Base-by-base conservation (phyloP, 2,113 vertebrate species). In the Colinus virginianus region DNA sequence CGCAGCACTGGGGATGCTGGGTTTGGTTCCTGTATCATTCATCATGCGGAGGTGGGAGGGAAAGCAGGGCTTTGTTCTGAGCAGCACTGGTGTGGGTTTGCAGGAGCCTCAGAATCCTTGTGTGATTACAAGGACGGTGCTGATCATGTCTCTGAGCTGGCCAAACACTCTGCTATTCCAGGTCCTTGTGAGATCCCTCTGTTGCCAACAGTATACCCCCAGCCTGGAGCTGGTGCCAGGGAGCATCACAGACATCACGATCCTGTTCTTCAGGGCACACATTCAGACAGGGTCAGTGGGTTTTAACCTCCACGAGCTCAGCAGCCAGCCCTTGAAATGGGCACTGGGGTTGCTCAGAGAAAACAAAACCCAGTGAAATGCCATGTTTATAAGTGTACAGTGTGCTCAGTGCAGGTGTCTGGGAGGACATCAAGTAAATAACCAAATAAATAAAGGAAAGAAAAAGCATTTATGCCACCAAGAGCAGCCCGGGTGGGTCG, bases 401-500 rank as follows among this genome's bases (percentile, higher is more conserved):
- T 53, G 25, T 67, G 88, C 46, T 92, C 43, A 4, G 3, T 22
- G 64, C 86, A 93, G 78, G 90, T 93, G 67, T 45, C 49, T 0
- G 0, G 67, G 86, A 88, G 84, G 58, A 64, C 74, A 81, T 40
- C 78, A 67, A 69, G 82, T 78, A 87, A 92, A 69, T 88, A 88
- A 42, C 40, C 11, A 5, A 40, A 40, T 40, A 40, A 40, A 11
- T 40, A 40, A 40, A 82, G 55, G 87, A 74, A 84, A 66, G 58
- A 77, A 67, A 77, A 84, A 84, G 55, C 45, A 66, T 62, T 88
- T 82, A 23, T 63, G n/a, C 21, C 80, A 90, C 96, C 90, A 89
- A 53, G 81, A 86, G 20, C 0, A 0, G 38, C 45, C 78, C 69
- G 56, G 34, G 71, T 38, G 67, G 76, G 61, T 76, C 28, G 43